Base-by-base conservation (phyloP, 2,113 vertebrate genomes). In the Myxocyprinus asiaticus region DNA sequence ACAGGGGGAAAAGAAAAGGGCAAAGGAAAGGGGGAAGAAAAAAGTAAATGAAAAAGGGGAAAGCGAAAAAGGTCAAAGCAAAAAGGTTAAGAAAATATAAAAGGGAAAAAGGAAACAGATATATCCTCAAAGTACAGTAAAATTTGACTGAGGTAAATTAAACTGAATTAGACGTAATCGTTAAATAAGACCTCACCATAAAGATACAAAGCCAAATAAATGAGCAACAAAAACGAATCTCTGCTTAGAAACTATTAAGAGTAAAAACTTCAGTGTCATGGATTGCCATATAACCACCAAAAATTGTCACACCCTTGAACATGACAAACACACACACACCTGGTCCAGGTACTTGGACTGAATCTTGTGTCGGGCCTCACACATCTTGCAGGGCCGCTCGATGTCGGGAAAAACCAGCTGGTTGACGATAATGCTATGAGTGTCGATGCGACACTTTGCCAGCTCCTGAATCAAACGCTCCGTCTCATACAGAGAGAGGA, bases 281-380 rank as follows among this genome's bases (percentile, higher is more conserved):
- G 22, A 33, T 3, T 33, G 22, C 22, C 22, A n/a, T n/a, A n/a
- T n/a, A n/a, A n/a, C n/a, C n/a, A n/a, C n/a, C n/a, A n/a, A n/a
- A n/a, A n/a, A n/a, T n/a, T n/a, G n/a, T n/a, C n/a, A n/a, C n/a
- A n/a, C n/a, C n/a, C n/a, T n/a, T n/a, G n/a, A n/a, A n/a, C n/a
- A n/a, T n/a, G n/a, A 33, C 22, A 33, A 33, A 33, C 22, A 33
- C 22, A 51, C 4, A n/a, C 81, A 0, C 81, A 98, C 96, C 95
- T 98, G 97, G 89, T 98, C 96, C 77, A 98, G 92, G 86, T 98
- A 98, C 86, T 98, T 98, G 89, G 96, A 96, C 90, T 98, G 97
- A 81, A 98, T 98, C 90, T 97, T 97, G 89, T 98, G 96, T 11
- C 96, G 90, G 10, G 97, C 97, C 86, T 97, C 96, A 4, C 97